phyloP scores from a whole-genome alignment of 2,113 vertebrate species.

The Tretioscincus oriximinensis region DNA sequence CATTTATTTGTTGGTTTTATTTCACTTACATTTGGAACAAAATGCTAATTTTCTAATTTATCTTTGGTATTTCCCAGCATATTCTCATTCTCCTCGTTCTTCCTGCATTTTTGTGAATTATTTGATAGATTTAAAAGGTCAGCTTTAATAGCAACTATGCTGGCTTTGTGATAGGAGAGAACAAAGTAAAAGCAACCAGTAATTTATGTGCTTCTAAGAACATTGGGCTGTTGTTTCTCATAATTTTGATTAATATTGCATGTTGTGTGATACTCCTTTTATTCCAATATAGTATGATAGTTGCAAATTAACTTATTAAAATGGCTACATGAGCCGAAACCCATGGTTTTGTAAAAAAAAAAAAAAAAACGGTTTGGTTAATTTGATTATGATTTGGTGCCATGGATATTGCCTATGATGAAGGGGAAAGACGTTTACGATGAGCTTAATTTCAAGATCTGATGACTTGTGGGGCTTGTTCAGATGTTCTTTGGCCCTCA shows the following conservation, averaged over 20 bases:
- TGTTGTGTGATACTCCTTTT: not conserved
- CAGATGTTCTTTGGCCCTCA: not conserved
- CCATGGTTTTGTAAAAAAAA: not conserved
- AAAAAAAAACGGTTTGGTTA: not conserved
- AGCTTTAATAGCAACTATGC: slow-evolving; percentile 7
- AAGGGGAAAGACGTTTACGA: not conserved
- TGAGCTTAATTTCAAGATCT: not conserved
- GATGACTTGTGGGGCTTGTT: not conserved
- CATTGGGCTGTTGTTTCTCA: not conserved
- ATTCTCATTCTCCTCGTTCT: not conserved
- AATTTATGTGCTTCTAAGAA: not conserved
- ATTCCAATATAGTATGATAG: not conserved
- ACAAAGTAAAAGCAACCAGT: not conserved
- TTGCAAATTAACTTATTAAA: not conserved
- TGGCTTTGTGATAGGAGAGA: not conserved
- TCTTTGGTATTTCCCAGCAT: not conserved
- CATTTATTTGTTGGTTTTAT: slow-evolving; percentile 4
- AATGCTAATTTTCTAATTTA: slow-evolving; percentile 18
- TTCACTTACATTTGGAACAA: slow-evolving; percentile 1
- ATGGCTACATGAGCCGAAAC: not conserved
- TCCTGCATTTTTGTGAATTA: slow-evolving; percentile 5
- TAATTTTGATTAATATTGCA: slow-evolving; percentile 1
- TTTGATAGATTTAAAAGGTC: slow-evolving; percentile 10
- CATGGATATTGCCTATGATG: not conserved
- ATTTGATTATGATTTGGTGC: not conserved